Evolutionary conservation across 1,140 invertebrate species (phyloP).

Genomic region (Batillaria attramentaria): DNA sequence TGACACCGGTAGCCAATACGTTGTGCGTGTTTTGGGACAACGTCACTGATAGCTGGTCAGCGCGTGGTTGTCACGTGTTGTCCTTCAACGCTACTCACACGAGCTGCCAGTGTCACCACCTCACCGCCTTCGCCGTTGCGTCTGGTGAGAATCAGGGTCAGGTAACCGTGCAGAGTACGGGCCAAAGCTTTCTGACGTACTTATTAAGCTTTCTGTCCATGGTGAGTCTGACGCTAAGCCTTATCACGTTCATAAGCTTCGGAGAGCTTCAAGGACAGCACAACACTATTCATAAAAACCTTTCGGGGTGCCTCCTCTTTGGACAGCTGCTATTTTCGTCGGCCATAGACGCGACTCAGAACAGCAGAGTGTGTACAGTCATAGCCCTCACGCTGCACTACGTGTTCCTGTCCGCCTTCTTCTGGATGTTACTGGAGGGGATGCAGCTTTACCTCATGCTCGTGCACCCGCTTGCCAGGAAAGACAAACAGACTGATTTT

Average conservation of each 20-base stretch:
- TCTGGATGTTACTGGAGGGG: slow-evolving; percentile 8
- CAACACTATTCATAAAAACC: not conserved
- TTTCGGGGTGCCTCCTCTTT: not conserved
- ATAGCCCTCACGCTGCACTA: not conserved
- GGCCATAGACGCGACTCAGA: too few species aligned
- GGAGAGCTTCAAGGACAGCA: not conserved
- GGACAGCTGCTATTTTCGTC: not conserved
- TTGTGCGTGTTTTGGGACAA: slow-evolving; percentile 28
- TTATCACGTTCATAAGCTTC: not conserved
- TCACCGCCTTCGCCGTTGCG: slow-evolving; percentile 92
- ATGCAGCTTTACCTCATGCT: not conserved
- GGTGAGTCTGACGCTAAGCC: not conserved
- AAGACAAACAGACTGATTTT: too few species aligned
- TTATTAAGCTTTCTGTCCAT: not conserved
- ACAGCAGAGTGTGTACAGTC: not conserved
- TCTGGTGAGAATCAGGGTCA: not conserved
- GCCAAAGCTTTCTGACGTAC: not conserved
- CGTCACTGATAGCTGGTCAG: slow-evolving; percentile 47
- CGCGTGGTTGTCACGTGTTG: slow-evolving; percentile 47
- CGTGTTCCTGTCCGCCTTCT: slow-evolving; percentile 3
- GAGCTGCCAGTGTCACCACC: slow-evolving; percentile 92
- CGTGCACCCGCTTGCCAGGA: not conserved
- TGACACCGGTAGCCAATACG: not conserved
- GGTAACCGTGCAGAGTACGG: not conserved
- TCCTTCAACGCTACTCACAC: slow-evolving; percentile 74